Base-by-base conservation (phyloP, 2,888 invertebrate genomes). In the Hyposoter dolosus region DNA sequence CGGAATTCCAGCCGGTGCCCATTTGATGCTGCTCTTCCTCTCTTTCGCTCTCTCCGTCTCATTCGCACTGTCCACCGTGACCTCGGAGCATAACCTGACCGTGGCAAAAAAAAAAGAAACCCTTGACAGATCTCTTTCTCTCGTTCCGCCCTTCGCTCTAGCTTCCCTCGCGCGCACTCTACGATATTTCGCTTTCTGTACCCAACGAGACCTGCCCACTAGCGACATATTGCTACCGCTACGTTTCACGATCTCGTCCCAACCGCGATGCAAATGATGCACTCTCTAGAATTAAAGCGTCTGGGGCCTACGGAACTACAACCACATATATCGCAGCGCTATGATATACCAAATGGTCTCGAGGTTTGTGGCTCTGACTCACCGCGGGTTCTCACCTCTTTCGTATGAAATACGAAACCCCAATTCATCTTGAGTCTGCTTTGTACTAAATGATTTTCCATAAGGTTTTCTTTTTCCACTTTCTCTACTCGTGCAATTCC, bases 221-320 rank as follows among this genome's bases (percentile, higher is more conserved):
- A 50, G 50, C 77, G 35, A 90, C 90, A 91, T 60, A 60, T 90
- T 89, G 88, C 88, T 83, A 56, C 71, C 84, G 86, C 84, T 84
- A 82, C 77, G 68, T 82, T 82, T 50, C 82, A 76, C 79, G 84
- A 53, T 45, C 76, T 82, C 71, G 69, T 72, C 47, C 74, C 82
- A 82, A 83, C 77, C 81, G 84, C 88, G 89, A 93, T 93, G 93
- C 92, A 93, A 93, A 93, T 92, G 92, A 92, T 93, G 93, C 93
- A 93, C 93, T 93, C 92, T 92, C 89, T 86, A 89, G 91, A 93
- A 93, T 93, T 93, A 92, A 93, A 93, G 91, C 89, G 90, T 90
- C 91, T 89, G 84, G 83, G 69, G 78, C 74, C 81, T 89, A 85
- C 90, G 91, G 88, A 89, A 91, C 89, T 60, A n/a, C 74, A 28